Evolutionary conservation across 1,140 invertebrate species (phyloP).

Genomic region (Lutraria rhynchaena): DNA sequence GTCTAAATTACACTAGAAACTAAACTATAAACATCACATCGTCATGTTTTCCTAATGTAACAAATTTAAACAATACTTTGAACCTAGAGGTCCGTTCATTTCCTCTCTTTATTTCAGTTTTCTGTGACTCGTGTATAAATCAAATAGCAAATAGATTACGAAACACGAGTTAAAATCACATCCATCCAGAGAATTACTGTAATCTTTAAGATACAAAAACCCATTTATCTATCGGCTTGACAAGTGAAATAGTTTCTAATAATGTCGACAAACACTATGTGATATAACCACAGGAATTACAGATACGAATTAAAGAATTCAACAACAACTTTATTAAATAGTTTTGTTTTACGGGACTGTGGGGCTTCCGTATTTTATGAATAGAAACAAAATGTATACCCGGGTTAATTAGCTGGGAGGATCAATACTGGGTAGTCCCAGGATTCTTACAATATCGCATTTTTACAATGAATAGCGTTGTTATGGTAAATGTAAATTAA

Average conservation of each 20-base stretch:
- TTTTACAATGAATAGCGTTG: no score
- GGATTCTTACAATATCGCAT: no score
- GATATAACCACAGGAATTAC: constrained; percentile 48
- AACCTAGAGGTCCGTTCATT: no score
- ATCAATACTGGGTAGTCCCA: no score
- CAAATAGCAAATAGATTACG: constrained; percentile 43
- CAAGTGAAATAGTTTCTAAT: constrained; percentile 56
- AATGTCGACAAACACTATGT: constrained; percentile 55
- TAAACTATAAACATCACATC: no score
- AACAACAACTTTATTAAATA: constrained; percentile 47
- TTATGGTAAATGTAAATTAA: no score
- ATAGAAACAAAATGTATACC: no score
- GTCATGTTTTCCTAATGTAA: no score
- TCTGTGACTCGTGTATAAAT: constrained; percentile 38
- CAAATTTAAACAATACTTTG: no score
- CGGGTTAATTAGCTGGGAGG: no score
- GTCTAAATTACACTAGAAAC: no score
- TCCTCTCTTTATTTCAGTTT: constrained; percentile 16
- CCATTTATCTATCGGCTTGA: constrained; percentile 51
- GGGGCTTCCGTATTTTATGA: background rate
- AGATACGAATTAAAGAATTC: constrained; percentile 31
- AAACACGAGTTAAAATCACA: constrained; percentile 17
- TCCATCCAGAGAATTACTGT: background rate
- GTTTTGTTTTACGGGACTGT: constrained; percentile 24
- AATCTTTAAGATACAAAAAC: constrained; percentile 54